Conservation (phyloP, 1,140 invertebrate species). For the Campoletis sonorensis region DNA sequence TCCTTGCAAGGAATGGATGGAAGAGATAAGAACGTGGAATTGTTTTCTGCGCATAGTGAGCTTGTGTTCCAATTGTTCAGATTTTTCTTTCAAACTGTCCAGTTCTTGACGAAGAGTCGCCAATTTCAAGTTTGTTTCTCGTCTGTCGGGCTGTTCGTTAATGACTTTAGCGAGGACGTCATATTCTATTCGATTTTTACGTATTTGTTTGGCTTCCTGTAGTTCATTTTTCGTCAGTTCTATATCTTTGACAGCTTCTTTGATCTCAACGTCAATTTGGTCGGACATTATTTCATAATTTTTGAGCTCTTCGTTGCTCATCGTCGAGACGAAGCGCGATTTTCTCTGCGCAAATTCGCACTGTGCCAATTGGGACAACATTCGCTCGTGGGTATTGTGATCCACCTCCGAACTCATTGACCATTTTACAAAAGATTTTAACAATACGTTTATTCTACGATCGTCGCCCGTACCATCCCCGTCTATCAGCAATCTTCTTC, state of each 20-base stretch:
- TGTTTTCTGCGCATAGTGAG: conserved; percentile 90
- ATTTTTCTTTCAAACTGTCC: conserved; percentile 80
- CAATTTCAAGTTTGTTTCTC: conserved; percentile 87
- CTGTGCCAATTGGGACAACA: conserved; percentile 88
- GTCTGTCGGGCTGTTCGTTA: conserved; percentile 91
- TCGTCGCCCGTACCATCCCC: conserved; percentile 98
- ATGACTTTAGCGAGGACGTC: conserved; percentile 94
- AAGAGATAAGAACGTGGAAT: conserved; percentile 90
- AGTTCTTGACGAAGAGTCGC: conserved; percentile 86
- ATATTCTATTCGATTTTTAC: conserved; percentile 95
- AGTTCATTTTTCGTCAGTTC: conserved; percentile 86
- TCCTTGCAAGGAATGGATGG: conserved; percentile 86
- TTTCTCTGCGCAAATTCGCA: conserved; percentile 93
- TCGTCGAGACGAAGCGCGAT: conserved; percentile 86
- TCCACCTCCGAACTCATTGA: conserved; percentile 83
- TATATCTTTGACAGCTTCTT: conserved; percentile 85
- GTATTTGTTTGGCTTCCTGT: conserved; percentile 86
- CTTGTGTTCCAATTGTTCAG: conserved; percentile 85
- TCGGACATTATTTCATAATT: conserved; percentile 89
- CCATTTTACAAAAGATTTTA: conserved; percentile 95
- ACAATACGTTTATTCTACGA: conserved; percentile 88
- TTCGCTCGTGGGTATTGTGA: conserved; percentile 84
- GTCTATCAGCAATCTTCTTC: conserved; percentile 92
- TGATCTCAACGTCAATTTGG: conserved; percentile 87
- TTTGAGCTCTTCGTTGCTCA: conserved; percentile 89